Conservation (phyloP, 1,140 invertebrate genomes). For the Drosophila nigrodunni region DNA sequence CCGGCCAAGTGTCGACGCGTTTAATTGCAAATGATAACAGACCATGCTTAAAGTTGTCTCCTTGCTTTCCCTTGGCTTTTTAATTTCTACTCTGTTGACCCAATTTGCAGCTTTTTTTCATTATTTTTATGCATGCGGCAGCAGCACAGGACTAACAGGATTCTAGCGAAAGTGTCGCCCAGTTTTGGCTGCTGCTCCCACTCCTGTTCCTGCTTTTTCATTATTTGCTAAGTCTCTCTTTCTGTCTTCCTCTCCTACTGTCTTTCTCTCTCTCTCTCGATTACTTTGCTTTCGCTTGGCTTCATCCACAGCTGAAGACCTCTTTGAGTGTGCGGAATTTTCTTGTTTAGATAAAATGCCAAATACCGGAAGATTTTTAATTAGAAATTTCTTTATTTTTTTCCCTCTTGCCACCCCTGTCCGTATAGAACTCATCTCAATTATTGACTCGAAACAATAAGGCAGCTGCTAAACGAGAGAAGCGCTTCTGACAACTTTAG, state of each 20-base stretch:
- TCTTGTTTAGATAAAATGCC: slow-evolving; percentile 77
- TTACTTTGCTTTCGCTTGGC: slow-evolving; percentile 29
- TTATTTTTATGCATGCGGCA: slow-evolving; percentile 55
- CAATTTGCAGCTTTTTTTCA: slow-evolving; percentile 68
- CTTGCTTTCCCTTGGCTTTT: slow-evolving; percentile 41
- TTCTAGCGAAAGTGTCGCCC: slow-evolving; percentile 69
- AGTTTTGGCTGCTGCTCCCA: not conserved
- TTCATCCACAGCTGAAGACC: slow-evolving; percentile 18
- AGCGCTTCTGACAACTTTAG: slow-evolving; percentile 23
- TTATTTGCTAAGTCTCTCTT: slow-evolving; percentile 24
- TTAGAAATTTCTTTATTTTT: slow-evolving; percentile 65
- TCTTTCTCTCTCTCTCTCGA: not conserved
- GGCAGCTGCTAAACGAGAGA: slow-evolving; percentile 31
- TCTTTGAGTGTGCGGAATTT: slow-evolving; percentile 39
- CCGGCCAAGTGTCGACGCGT: slow-evolving; percentile 71
- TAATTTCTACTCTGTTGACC: slow-evolving; percentile 70
- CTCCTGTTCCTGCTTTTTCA: slow-evolving; percentile 20
- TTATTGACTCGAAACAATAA: slow-evolving; percentile 70
- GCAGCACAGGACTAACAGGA: slow-evolving; percentile 25
- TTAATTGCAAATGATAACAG: slow-evolving; percentile 78
- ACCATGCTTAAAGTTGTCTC: slow-evolving; percentile 59
- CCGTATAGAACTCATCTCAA: slow-evolving; percentile 22
- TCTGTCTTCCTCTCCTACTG: not conserved
- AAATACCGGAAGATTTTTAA: slow-evolving; percentile 82
- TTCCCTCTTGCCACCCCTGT: not conserved